Evolutionary conservation across 2,113 vertebrate genomes (phyloP).

Genomic region (Erinaceus europaeus): DNA sequence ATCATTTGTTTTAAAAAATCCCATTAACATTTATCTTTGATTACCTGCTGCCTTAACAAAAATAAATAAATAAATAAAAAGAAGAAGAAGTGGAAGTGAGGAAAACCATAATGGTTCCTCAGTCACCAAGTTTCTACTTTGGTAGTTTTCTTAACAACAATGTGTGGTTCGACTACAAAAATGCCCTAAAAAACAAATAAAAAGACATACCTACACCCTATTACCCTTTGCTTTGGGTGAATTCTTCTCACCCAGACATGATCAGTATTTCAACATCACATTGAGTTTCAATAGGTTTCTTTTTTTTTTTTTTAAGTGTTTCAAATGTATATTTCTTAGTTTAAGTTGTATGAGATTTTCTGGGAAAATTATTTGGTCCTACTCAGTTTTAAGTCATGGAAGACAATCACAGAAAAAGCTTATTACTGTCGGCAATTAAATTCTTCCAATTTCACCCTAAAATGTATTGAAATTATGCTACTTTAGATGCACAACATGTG

Average conservation of each 20-base stretch:
- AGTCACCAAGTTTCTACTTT: constrained; percentile 18
- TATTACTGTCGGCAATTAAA: not conserved
- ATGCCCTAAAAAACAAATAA: not conserved
- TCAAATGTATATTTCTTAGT: constrained; percentile 5
- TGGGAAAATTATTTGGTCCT: not conserved
- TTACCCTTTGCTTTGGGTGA: too few species aligned
- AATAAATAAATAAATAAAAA: too few species aligned
- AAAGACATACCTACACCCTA: too few species aligned
- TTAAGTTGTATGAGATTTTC: not conserved
- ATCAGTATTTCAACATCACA: too few species aligned
- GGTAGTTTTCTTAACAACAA: not conserved
- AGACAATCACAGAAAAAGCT: not conserved
- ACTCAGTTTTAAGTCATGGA: not conserved
- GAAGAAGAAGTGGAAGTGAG: accelerated
- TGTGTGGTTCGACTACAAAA: not conserved
- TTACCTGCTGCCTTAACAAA: constrained; percentile 19
- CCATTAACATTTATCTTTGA: constrained; percentile 63
- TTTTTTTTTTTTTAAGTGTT: not conserved
- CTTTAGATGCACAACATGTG: not conserved
- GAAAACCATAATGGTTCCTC: not conserved
- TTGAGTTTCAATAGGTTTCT: not conserved
- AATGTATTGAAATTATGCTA: not conserved
- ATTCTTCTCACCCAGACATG: too few species aligned
- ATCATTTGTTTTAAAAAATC: constrained; percentile 75
- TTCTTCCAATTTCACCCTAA: not conserved